Base-by-base conservation (phyloP, 53 echinoderm and acorn worm species). In the Paelopatides confundens region DNA sequence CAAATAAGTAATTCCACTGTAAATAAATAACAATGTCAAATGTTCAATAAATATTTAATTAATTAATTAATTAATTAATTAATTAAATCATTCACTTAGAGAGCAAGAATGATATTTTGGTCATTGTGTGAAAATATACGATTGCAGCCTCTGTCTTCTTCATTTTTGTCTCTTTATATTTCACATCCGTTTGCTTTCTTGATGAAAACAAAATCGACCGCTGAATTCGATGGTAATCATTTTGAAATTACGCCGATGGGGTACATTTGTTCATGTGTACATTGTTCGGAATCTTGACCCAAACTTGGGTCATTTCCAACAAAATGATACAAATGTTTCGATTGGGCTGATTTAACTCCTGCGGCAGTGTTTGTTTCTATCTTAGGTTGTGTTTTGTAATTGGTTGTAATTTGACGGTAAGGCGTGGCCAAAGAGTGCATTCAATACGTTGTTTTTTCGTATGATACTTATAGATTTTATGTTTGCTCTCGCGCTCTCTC, bases 391-490 rank as follows among this genome's bases (percentile, higher is more conserved):
- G 40, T 74, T 74, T 35, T 39, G n/a, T 74, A 27, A 74, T 38
- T 74, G 39, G 40, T 74, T 28, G 74, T 74, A 39, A 74, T 74
- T 46, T 46, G 74, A 74, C 74, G 74, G 23, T 7, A 29, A 46
- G 74, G 74, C 47, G 74, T 74, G 74, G 74, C 74, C 40, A 40
- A 46, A 74, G 74, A 74, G 43, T 21, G 17, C 74, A 39, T 14
- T 46, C 74, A 35, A 26, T 58, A 58, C 58, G n/a, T 3, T 0
- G 5, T 21, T 58, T 21, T 58, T 23, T 58, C 74, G 39, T 40
- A 27, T 2, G 10, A 31, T 39, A 74, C 39, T 38, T 36, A 18
- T 40, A 46, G 46, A 39, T 28, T 74, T 36, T 24, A 74, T 74
- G 46, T 74, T 74, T 74, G 46, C 74, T 74, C 40, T 74, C 36